Percentiles rank a stretch among this genome's conserved stretches.
Evolutionary conservation across 2,888 invertebrate genomes (phyloP).

Genomic region (Hedychridium roseum): DNA sequence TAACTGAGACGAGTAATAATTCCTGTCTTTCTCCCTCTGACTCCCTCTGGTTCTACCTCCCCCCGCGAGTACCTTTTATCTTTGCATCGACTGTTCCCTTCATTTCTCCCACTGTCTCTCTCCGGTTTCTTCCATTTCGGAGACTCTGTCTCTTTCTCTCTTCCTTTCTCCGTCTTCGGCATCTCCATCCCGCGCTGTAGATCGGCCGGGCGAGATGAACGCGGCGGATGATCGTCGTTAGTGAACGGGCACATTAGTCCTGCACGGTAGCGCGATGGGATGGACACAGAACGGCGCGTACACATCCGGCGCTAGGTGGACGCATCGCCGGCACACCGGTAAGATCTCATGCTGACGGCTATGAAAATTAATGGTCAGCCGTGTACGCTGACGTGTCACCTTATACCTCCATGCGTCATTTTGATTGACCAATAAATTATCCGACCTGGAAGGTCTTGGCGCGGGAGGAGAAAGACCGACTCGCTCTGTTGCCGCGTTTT

Average conservation of each 20-base stretch:
- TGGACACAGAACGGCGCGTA: constrained; percentile 23
- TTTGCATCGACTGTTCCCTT: too few relatives aligned
- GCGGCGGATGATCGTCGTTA: constrained; percentile 43
- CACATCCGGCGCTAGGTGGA: constrained; percentile 6
- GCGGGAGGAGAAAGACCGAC: constrained; percentile 26
- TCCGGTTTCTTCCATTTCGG: too few relatives aligned
- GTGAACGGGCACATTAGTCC: constrained; percentile 44
- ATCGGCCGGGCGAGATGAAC: constrained; percentile 38
- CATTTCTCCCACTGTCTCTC: too few relatives aligned
- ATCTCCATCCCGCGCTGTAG: constrained; percentile 23
- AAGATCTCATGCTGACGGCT: constrained; percentile 55
- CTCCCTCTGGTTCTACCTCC: not conserved
- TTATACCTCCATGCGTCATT: constrained; percentile 62
- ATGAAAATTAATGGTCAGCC: constrained; percentile 61
- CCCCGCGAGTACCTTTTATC: constrained; percentile 27
- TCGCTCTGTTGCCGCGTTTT: constrained; percentile 26
- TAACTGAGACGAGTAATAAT: not conserved
- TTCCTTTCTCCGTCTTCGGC: not conserved
- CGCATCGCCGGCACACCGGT: constrained; percentile 33
- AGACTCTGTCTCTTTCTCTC: too few relatives aligned
- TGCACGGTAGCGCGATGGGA: constrained; percentile 40
- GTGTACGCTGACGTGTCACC: constrained; percentile 62
- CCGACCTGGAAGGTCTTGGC: constrained; percentile 39
- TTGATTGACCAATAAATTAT: constrained; percentile 63
- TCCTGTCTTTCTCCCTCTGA: not conserved